Conservation (phyloP, 2,113 vertebrate genomes). For the Peromyscus californicus region DNA sequence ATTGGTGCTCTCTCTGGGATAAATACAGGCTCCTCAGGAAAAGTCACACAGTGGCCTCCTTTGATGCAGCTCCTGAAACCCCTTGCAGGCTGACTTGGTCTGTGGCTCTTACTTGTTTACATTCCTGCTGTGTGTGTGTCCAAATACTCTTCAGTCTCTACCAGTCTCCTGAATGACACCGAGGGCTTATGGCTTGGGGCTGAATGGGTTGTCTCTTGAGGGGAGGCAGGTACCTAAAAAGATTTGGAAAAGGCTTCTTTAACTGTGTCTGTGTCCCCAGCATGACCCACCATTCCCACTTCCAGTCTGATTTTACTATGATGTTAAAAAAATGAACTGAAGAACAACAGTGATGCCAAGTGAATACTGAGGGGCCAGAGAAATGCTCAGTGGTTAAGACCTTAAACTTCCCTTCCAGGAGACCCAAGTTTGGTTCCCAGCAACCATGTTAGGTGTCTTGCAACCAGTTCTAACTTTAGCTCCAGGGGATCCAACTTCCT, state of each 20-base stretch:
- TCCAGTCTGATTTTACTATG: not conserved
- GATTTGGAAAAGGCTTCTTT: not conserved
- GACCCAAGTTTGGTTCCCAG: too few species aligned
- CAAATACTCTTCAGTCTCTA: not conserved
- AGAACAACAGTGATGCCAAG: not conserved
- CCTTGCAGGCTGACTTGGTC: not conserved
- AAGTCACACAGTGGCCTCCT: not conserved
- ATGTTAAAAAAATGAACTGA: not conserved
- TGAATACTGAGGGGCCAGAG: not conserved
- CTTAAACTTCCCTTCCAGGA: not conserved
- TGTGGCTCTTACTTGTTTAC: not conserved
- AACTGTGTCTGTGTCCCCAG: not conserved
- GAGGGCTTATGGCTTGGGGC: not conserved
- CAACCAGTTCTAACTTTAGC: too few species aligned
- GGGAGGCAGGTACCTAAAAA: not conserved
- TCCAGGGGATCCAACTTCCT: too few species aligned
- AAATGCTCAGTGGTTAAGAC: not conserved
- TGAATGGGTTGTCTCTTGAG: not conserved
- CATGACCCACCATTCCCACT: not conserved
- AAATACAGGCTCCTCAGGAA: not conserved
- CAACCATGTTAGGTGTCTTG: too few species aligned
- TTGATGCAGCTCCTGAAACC: not conserved
- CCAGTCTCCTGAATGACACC: not conserved
- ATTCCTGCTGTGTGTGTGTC: not conserved
- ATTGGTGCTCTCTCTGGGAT: not conserved